Base-by-base conservation (phyloP, 2,113 vertebrate species). In the Triplophysa dalaica region DNA sequence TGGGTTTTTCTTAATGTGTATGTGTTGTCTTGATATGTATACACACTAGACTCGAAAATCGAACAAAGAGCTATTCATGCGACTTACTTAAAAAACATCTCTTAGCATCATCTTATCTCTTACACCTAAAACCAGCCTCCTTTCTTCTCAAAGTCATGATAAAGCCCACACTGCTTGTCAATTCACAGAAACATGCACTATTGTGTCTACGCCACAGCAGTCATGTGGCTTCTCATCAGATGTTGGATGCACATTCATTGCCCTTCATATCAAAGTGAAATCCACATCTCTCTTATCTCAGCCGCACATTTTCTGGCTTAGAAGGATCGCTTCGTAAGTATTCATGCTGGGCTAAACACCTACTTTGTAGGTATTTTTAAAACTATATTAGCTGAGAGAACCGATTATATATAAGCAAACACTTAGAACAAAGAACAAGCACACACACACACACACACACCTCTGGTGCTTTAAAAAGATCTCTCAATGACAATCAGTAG, bases 21-120 rank as follows among this genome's bases (percentile, higher is more conserved):
- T 45, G 11, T 45, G 43, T 45, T 45, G 9, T 45, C 11, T 45
- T 45, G 62, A 41, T 48, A 66, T 19, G 29, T 70, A 12, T 63
- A 24, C 48, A 26, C 60, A 17, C 48, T 63, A 70, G 29, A 33
- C 74, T 26, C 9, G 17, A 26, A 43, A 16, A 24, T 7, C 12
- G 43, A 65, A 77, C 74, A 77, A 65, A 77, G 45, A 77, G 62
- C 45, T 38, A 65, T 65, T 65, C 74, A 77, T 29, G 12, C 48
- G 24, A 76, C 50, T 38, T 43, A 52, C 21, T 22, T 63, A 16
- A 63, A 63, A 24, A 17, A 63, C 22, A 38, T 65, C 22, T 50
- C 17, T 54, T 11, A 19, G 62, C 2, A 11, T 77, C 19, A 77
- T 75, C 60, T 75, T 38, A 75, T 77, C 62, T 77, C 62, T 7